Evolutionary conservation across 2,797 vertebrate species (phyloP).

Genomic region (Notolabrus celidotus): DNA sequence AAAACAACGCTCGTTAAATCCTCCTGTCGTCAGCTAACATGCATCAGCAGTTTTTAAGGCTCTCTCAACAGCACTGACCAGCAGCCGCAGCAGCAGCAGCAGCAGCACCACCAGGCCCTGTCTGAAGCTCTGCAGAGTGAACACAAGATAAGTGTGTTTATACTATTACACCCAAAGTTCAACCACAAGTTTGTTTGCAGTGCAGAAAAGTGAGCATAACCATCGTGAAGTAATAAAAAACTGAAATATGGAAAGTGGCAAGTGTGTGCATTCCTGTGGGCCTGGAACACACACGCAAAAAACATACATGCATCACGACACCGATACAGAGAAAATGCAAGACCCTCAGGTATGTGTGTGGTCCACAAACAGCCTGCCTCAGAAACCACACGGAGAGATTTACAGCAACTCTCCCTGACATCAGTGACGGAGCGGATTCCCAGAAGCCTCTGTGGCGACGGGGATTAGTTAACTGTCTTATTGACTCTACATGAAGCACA

Average conservation of each 20-base stretch:
- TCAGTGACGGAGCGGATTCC: constrained; percentile 19
- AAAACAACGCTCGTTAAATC: neutral
- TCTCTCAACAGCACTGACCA: neutral
- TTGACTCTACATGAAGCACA: neutral
- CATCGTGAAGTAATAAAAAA: neutral
- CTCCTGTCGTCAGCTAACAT: neutral
- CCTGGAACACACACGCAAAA: neutral
- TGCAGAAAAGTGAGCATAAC: neutral
- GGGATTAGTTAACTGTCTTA: constrained; percentile 1
- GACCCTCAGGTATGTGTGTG: neutral
- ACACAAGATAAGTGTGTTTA: neutral
- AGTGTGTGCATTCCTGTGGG: constrained; percentile 9
- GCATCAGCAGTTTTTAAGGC: neutral
- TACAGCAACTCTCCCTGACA: constrained; percentile 42
- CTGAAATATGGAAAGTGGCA: constrained; percentile 21
- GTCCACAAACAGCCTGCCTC: neutral
- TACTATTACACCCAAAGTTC: neutral
- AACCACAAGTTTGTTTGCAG: constrained; percentile 9
- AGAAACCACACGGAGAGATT: constrained; percentile 21
- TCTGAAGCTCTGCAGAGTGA: no score
- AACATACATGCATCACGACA: neutral
- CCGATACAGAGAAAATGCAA: neutral
- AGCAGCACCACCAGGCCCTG: no score
- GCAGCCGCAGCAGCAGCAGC: no score
- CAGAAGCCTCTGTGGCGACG: neutral